These are phyloP conservation scores for Lypha dubia DNA, from an alignment of 2,888 invertebrate genomes.

Conservation along the genomic window DNA sequence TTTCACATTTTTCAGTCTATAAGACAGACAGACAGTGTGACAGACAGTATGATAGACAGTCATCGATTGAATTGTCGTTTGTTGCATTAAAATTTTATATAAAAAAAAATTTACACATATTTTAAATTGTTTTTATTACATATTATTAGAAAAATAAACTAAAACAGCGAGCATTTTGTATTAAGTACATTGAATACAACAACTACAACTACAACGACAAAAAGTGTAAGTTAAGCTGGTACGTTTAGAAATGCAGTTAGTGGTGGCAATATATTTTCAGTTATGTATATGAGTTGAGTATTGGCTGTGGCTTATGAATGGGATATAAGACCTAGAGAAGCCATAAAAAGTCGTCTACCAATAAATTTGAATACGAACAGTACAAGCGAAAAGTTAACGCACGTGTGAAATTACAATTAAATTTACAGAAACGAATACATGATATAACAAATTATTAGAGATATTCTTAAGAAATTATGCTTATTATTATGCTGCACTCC, in stretches of 20 bases:
- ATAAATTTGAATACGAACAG: slow-evolving; percentile 56
- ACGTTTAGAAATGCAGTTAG: slow-evolving; percentile 42
- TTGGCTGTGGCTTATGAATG: slow-evolving; percentile 30
- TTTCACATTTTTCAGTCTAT: slow-evolving; percentile 31
- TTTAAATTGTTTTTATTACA: slow-evolving; percentile 41
- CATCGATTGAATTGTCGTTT: slow-evolving; percentile 18
- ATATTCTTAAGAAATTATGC: too few species aligned
- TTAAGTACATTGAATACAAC: slow-evolving; percentile 5
- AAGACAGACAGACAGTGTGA: slow-evolving; percentile 1
- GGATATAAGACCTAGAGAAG: slow-evolving; percentile 51
- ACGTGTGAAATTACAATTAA: too few species aligned
- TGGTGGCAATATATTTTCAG: slow-evolving; percentile 7
- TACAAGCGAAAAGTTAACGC: background rate
- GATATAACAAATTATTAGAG: too few species aligned
- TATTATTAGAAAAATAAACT: slow-evolving; percentile 12
- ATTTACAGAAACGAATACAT: too few species aligned
- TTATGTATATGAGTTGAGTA: slow-evolving; percentile 9
- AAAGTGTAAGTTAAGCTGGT: slow-evolving; percentile 31
- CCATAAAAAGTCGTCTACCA: slow-evolving; percentile 62
- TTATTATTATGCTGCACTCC: too few species aligned
- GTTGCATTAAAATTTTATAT: slow-evolving; percentile 16
- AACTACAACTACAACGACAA: slow-evolving; percentile 17
- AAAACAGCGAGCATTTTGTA: slow-evolving; percentile 1
- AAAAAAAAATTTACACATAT: slow-evolving; percentile 35
- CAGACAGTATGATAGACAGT: slow-evolving; percentile 25